Conservation (phyloP, 2,888 invertebrate genomes). For the Tethea ocularis region DNA sequence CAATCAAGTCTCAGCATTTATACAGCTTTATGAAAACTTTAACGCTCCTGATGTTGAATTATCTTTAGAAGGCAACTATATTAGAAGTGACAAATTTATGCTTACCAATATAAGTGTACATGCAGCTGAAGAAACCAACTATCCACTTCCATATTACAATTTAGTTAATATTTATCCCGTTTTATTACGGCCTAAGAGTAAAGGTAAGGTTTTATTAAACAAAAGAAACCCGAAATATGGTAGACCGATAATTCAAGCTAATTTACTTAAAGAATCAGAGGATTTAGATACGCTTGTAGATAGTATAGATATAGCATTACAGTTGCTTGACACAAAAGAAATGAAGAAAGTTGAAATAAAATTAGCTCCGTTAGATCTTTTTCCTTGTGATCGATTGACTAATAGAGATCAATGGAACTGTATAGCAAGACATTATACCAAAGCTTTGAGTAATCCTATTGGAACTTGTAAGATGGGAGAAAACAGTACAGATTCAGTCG, state of each 20-base stretch:
- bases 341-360: constrained; percentile 74
- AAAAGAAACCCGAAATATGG: constrained; percentile 77
- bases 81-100: constrained; percentile 78
- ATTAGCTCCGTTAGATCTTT: constrained; percentile 72
- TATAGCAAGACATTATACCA: constrained; percentile 76
- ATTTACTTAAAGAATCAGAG: constrained; percentile 73
- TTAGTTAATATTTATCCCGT: constrained; percentile 72
- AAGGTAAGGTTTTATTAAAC: constrained; percentile 70
- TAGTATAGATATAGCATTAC: constrained; percentile 74
- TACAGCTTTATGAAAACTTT: constrained; percentile 72
- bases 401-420: constrained; percentile 80
- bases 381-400: constrained; percentile 71
- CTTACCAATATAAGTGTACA: constrained; percentile 72
- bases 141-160: constrained; percentile 75
- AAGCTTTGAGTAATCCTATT: constrained; percentile 72
- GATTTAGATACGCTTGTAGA: constrained; percentile 74
- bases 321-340: constrained; percentile 73
- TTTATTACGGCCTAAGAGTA: constrained; percentile 72
- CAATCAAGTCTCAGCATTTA: constrained; percentile 74
- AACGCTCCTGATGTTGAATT: constrained; percentile 75
- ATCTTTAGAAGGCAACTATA: constrained; percentile 71
- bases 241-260: constrained; percentile 74
- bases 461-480: constrained; percentile 79
- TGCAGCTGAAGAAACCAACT: constrained; percentile 66
- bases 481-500: constrained; percentile 69